Percentiles rank a stretch among this genome's conserved stretches.
These are phyloP conservation scores for Zaprionus tsacasi DNA, from an alignment of 1,140 invertebrate species.

Conservation along the genomic window DNA sequence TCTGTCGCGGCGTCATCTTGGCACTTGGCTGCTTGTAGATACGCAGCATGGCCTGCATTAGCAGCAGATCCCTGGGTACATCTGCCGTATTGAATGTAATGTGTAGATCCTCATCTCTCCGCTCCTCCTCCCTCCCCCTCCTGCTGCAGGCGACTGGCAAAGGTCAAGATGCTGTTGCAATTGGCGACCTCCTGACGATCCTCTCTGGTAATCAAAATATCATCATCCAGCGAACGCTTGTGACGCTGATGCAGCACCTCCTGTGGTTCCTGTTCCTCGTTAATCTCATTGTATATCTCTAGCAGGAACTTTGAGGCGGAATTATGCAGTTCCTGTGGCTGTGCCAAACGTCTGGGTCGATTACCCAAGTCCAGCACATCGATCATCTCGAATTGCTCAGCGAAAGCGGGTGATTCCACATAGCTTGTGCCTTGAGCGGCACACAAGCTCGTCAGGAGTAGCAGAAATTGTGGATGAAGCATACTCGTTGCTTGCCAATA, in stretches of 20 bases:
- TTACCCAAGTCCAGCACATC: slow-evolving; percentile 67
- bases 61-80: slow-evolving; percentile 61
- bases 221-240: slow-evolving; percentile 66
- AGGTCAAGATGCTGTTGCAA: slow-evolving; percentile 78
- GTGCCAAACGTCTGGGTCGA: slow-evolving; percentile 40
- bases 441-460: slow-evolving; percentile 8
- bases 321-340: slow-evolving; percentile 51
- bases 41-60: slow-evolving; percentile 65
- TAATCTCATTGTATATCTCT: slow-evolving; percentile 80
- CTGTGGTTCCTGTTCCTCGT: slow-evolving; percentile 64
- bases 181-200: slow-evolving; percentile 75
- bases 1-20: slow-evolving; percentile 21
- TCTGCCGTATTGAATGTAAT: slow-evolving; percentile 74
- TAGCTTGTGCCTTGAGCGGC: slow-evolving; percentile 32
- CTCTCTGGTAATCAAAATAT: slow-evolving; percentile 65
- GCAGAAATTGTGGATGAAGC: neutral
- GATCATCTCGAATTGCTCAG: slow-evolving; percentile 69
- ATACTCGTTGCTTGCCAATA: neutral
- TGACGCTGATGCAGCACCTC: slow-evolving; percentile 62
- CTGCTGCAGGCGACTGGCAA: slow-evolving; percentile 55
- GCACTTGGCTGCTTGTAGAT: slow-evolving; percentile 71
- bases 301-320: slow-evolving; percentile 75
- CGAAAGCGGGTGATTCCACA: slow-evolving; percentile 31
- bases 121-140: neutral
- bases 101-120: slow-evolving; percentile 34